These are phyloP conservation scores for Acyrthosiphon pisum DNA, from an alignment of 1,140 invertebrate species.

Conservation along the genomic window DNA sequence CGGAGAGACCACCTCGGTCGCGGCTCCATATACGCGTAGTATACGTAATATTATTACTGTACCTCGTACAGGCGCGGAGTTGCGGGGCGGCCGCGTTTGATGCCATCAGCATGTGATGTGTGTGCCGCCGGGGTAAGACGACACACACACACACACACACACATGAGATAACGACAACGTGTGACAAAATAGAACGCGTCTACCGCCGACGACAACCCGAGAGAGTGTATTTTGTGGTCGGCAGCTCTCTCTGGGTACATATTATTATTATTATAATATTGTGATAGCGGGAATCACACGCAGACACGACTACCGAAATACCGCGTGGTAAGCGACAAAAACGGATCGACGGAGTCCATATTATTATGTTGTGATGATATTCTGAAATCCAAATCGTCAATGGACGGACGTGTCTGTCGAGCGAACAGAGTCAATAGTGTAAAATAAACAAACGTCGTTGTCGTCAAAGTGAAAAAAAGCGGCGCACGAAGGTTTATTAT, in stretches of 20 bases:
- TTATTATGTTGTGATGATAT: not conserved
- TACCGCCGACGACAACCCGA: not conserved
- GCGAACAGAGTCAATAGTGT: not conserved
- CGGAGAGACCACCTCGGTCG: constrained; percentile 10
- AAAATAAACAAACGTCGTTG: not conserved
- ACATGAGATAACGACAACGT: constrained; percentile 31
- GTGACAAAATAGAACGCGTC: not conserved
- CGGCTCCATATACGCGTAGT: not conserved
- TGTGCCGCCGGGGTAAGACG: not conserved
- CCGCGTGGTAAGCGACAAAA: not conserved
- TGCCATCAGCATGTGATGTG: constrained; percentile 13
- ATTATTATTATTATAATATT: not conserved
- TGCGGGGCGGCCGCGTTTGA: not conserved
- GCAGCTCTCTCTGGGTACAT: not conserved
- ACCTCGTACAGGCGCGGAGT: not conserved
- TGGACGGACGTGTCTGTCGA: not conserved
- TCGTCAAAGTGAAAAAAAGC: not conserved
- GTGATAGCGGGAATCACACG: not conserved
- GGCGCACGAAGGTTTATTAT: not conserved
- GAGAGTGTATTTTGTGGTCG: not conserved
- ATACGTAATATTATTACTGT: not conserved
- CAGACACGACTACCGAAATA: not conserved
- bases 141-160: not conserved
- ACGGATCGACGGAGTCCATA: not conserved
- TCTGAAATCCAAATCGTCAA: not conserved